Evolutionary conservation across 2,113 vertebrate species (phyloP).

Genomic region (Grammomys surdaster): DNA sequence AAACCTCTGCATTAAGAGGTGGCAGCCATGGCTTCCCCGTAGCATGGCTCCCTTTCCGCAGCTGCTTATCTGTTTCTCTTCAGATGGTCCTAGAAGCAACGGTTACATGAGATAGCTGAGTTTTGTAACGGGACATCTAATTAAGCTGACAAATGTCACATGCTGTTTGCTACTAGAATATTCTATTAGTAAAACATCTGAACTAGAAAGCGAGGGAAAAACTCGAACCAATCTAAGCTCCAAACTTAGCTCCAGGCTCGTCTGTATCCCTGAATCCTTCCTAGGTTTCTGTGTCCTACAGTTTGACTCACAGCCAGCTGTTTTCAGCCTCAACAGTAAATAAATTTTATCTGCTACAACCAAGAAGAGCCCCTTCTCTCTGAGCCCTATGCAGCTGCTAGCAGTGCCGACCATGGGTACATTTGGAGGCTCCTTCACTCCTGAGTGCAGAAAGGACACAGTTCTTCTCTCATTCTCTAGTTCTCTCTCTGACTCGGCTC

Average conservation of each 20-base stretch:
- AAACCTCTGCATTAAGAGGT: no score
- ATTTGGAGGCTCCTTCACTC: neutral
- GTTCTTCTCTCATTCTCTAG: neutral
- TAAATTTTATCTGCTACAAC: neutral
- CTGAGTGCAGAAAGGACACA: neutral
- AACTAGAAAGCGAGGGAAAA: neutral
- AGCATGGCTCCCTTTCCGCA: neutral
- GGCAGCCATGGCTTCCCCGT: neutral
- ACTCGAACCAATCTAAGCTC: neutral
- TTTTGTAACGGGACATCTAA: slow-evolving; percentile 19
- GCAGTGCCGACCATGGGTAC: neutral
- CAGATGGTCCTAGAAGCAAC: neutral
- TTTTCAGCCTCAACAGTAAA: neutral
- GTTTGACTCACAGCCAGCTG: neutral
- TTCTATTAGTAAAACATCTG: neutral
- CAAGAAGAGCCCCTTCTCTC: no score
- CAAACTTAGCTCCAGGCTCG: slow-evolving; percentile 9
- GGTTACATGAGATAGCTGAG: neutral
- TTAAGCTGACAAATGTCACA: slow-evolving; percentile 59
- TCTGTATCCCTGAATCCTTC: neutral
- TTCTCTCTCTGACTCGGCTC: neutral
- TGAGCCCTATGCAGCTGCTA: neutral
- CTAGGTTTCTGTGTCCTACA: neutral
- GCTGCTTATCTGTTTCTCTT: neutral
- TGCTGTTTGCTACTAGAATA: neutral